Base-by-base conservation (phyloP, 1,140 invertebrate genomes). In the Macrosteles quadrilineatus region DNA sequence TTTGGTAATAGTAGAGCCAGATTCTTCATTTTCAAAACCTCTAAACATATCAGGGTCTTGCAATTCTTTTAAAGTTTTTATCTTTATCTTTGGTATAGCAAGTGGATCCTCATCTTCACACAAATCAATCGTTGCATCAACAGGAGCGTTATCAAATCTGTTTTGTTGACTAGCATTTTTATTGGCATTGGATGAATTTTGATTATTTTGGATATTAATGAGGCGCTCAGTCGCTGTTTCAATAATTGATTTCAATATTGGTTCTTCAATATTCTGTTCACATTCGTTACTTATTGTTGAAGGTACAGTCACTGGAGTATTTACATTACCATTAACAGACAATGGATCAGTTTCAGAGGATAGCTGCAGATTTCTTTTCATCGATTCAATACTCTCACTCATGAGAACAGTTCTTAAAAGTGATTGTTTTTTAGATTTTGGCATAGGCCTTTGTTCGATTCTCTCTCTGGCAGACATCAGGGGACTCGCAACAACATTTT, bases 1-100 rank as follows among this genome's bases (percentile, higher is more conserved):
- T 19, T 19, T 21, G 4, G 6, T 11, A 19, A 11, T 21, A 19
- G 47, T 17, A 59, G 2, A 27, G 27, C 27, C 55, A 27, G 6
- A 14, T 27, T 27, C 6, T 30, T 29, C 55, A 27, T 59, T 30
- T 27, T 4, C 55, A 14, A 9, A 9, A n/a, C n/a, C n/a, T 50
- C n/a, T 50, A 36, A 36, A 36, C 14, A 36, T 14, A 19, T 23
- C n/a, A 4, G 17, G 47, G n/a, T 50, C 47, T 29, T 59, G 55
- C 12, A 59, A 25, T 59, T 59, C 55, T n/a, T 59, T 12, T 59
- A 59, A 59, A 27, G 55, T 59, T 59, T 59, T 59, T 21, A 59
- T 30, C 23, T 59, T 59, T 59, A 59, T 59, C n/a, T 59, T 59
- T 25, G 55, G 55, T 27, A 59, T 29, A 27, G 32, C 32, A 36